A percentile compares a stretch with the other conserved stretches of the same genome.
phyloP scores from a whole-genome alignment of 2,113 vertebrate genomes.

The Uropsilus gracilis region DNA sequence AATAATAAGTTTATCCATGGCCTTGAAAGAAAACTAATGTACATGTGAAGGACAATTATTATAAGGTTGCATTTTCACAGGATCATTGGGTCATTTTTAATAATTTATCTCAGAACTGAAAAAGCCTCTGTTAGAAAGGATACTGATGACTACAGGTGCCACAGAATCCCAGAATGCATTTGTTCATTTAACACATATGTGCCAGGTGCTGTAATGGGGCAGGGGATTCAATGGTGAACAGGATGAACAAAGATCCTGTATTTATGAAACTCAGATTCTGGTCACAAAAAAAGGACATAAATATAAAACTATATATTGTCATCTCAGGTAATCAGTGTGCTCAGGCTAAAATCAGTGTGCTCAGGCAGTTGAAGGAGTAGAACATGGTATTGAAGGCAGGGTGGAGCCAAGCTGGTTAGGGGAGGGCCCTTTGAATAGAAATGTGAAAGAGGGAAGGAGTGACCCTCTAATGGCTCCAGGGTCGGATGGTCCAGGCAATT shows the following conservation, averaged over 20 bases:
- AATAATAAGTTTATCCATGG: neutral
- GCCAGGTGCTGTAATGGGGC: neutral
- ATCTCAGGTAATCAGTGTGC: neutral
- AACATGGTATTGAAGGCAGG: fast-evolving
- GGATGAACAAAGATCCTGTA: neutral
- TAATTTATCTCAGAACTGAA: neutral
- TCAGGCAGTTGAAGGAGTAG: neutral
- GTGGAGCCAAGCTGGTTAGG: neutral
- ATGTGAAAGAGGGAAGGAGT: neutral
- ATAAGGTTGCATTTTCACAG: neutral
- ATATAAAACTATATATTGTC: neutral
- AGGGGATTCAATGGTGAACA: neutral
- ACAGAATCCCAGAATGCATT: neutral
- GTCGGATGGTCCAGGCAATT: neutral
- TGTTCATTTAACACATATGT: neutral
- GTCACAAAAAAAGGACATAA: neutral
- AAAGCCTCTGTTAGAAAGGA: neutral
- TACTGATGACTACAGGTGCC: neutral
- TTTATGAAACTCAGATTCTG: neutral
- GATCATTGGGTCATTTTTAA: neutral
- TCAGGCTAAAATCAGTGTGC: neutral
- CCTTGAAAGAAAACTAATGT: neutral
- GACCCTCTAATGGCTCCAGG: neutral
- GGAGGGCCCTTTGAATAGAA: neutral
- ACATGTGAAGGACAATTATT: neutral